Conservation (phyloP, 37 sponge, comb jelly and placozoan species). For the Corticium candelabrum region DNA sequence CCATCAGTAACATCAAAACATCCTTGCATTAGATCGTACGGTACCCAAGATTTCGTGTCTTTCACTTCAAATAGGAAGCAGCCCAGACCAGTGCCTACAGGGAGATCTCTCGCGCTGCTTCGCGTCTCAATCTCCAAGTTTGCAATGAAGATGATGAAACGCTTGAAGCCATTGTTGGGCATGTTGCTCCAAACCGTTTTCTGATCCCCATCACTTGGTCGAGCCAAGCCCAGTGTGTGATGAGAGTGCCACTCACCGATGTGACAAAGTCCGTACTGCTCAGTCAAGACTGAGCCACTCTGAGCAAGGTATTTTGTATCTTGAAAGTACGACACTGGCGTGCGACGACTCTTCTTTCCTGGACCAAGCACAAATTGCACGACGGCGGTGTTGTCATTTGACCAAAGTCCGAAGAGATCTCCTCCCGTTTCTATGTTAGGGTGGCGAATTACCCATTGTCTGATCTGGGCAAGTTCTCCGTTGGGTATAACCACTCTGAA, state of each 20-base stretch:
- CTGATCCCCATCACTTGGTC: no score
- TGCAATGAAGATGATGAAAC: not conserved
- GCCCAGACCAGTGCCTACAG: not conserved
- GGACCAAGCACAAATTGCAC: not conserved
- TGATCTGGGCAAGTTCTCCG: not conserved
- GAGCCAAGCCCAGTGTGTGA: no score
- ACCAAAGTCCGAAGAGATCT: not conserved
- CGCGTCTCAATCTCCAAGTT: not conserved
- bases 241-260: constrained; percentile 1
- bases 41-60: no score
- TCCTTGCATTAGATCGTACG: no score
- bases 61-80: not conserved
- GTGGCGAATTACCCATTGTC: not conserved
- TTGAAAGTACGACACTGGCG: not conserved
- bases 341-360: not conserved
- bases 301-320: not conserved
- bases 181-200: not conserved
- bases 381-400: not conserved
- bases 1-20: no score
- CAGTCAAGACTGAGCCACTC: not conserved
- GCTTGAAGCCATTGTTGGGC: not conserved
- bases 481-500: no score
- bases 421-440: constrained; percentile 1
- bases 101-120: no score
- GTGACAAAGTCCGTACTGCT: no score